These are phyloP conservation scores for Nyctereutes procyonoides DNA, from an alignment of 2,113 vertebrate species.

Conservation along the genomic window DNA sequence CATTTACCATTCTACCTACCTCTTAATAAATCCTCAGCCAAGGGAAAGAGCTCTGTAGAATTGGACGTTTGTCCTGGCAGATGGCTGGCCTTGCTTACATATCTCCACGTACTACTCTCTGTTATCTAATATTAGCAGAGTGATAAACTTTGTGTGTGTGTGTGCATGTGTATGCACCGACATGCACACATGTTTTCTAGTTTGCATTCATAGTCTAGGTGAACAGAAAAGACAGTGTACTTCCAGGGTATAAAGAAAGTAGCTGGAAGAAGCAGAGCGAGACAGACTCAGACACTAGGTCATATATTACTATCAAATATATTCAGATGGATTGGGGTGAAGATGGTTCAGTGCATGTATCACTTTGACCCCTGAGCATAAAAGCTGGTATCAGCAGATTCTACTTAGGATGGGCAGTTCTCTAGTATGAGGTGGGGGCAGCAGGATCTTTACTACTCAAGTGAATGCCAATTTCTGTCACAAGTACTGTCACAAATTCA, in stretches of 20 bases:
- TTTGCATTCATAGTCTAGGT: background rate
- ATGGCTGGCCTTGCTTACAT: background rate
- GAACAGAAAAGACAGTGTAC: background rate
- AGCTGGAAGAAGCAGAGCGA: background rate
- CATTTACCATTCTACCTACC: background rate
- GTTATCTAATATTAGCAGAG: background rate
- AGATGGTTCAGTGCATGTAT: background rate
- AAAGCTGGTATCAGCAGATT: background rate
- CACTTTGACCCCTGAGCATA: background rate
- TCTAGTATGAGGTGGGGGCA: background rate
- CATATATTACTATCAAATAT: background rate
- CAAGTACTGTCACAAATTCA: background rate
- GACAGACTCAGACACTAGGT: background rate
- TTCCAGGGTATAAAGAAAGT: background rate
- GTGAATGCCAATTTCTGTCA: slow-evolving; percentile 1
- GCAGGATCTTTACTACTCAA: background rate
- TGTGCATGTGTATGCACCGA: background rate
- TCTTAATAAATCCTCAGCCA: background rate
- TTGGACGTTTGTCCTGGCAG: background rate
- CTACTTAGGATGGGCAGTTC: background rate
- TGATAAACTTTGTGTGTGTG: background rate
- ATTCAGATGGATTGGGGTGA: background rate
- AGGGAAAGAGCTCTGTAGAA: background rate
- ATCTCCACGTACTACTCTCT: background rate
- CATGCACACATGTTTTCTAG: background rate